Evolutionary conservation across 2,113 vertebrate species (phyloP).

Genomic region (Motacilla tschutschensis): DNA sequence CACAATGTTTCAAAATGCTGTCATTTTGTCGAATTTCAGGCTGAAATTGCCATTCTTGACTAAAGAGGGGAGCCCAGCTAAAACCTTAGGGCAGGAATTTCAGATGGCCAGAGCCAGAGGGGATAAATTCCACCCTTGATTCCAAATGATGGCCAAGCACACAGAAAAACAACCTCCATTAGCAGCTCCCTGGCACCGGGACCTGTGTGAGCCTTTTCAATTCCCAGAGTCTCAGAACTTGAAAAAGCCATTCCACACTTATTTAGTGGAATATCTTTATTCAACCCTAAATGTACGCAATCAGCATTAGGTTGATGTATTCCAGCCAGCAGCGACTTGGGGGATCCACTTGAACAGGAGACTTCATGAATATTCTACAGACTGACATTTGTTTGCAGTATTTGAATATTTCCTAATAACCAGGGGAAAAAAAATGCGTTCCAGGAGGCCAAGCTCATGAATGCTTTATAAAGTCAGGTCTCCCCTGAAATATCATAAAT

Average conservation of each 20-base stretch:
- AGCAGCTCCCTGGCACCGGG: background rate
- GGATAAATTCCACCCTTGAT: background rate
- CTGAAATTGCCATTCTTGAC: background rate
- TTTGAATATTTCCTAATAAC: slow-evolving; percentile 57
- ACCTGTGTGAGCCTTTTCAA: background rate
- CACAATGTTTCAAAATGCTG: background rate
- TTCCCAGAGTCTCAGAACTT: background rate
- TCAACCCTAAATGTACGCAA: slow-evolving; percentile 30
- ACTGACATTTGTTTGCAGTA: slow-evolving; percentile 52
- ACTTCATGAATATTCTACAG: slow-evolving; percentile 60
- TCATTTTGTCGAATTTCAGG: background rate
- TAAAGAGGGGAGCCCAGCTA: background rate
- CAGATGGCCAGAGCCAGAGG: background rate
- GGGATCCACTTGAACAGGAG: slow-evolving; percentile 32
- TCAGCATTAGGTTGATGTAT: slow-evolving; percentile 56
- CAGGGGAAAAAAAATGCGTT: background rate
- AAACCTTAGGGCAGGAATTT: background rate
- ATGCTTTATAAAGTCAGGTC: slow-evolving; percentile 51
- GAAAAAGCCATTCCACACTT: background rate
- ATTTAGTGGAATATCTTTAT: slow-evolving; percentile 41
- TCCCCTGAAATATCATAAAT: slow-evolving; percentile 23
- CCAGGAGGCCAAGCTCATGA: slow-evolving; percentile 35
- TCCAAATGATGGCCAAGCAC: background rate
- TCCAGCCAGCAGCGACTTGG: slow-evolving; percentile 49
- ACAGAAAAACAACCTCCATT: background rate